Conservation (phyloP, 23 tunicate species). For the Diplosoma virens region DNA sequence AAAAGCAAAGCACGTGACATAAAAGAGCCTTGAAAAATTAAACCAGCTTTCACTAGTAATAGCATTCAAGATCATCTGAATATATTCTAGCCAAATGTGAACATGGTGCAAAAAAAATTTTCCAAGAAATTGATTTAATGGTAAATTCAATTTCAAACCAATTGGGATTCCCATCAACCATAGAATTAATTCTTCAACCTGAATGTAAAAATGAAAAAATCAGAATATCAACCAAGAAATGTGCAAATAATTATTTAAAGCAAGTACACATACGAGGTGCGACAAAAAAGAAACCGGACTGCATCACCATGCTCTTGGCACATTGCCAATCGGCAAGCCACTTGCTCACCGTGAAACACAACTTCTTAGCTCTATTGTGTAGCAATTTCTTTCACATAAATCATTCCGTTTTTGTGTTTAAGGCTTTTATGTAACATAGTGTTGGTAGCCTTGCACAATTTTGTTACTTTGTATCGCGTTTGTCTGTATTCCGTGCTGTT, state of each 20-base stretch:
- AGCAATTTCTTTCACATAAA: no score
- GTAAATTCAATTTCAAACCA: conserved; percentile 77
- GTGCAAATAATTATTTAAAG: not conserved
- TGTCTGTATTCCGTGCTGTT: no score
- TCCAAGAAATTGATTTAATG: conserved; percentile 84
- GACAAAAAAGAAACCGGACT: no score
- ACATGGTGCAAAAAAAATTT: conserved; percentile 89
- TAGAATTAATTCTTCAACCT: conserved; percentile 65
- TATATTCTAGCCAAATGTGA: conserved; percentile 78
- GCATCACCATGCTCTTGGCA: no score
- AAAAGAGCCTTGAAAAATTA: conserved; percentile 40
- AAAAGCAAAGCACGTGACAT: conserved; percentile 54
- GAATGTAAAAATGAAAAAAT: not conserved
- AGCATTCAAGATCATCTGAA: conserved; percentile 34
- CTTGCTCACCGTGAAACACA: no score
- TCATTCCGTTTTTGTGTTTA: no score
- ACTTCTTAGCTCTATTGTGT: no score
- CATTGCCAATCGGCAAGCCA: no score
- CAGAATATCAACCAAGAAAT: not conserved
- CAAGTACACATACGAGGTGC: no score
- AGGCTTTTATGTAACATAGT: no score
- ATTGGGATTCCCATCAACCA: conserved; percentile 96
- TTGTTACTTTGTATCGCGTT: no score
- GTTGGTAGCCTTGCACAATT: no score
- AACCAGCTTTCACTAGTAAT: conserved; percentile 4